Percentiles rank a stretch among this genome's conserved stretches.
Conservation (phyloP, 2,888 invertebrate genomes). For the Andricus quercusramuli region DNA sequence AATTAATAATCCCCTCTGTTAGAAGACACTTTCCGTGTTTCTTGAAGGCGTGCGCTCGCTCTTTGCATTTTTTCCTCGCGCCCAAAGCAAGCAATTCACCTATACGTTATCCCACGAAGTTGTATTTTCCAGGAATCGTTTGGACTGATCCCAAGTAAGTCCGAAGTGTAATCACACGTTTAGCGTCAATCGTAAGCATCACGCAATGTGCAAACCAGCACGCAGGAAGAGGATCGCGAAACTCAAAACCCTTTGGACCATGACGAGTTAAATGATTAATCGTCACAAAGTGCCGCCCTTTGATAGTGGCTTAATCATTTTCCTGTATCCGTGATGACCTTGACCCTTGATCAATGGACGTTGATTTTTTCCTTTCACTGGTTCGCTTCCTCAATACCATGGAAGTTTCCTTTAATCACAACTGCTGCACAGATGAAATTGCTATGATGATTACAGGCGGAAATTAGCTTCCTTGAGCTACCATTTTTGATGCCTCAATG, state of each 20-base stretch:
- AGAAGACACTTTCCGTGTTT: constrained; percentile 6
- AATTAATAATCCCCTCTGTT: background rate
- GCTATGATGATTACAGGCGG: background rate
- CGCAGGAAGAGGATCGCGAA: constrained; percentile 50
- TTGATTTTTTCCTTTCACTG: constrained; percentile 38
- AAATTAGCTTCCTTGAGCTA: background rate
- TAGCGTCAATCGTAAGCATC: constrained; percentile 66
- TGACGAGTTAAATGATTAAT: constrained; percentile 70
- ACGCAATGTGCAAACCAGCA: constrained; percentile 61
- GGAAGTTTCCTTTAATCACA: background rate
- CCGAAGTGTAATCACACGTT: constrained; percentile 68
- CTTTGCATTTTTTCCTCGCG: constrained; percentile 17
- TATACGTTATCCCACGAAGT: constrained; percentile 48
- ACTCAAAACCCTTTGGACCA: constrained; percentile 59
- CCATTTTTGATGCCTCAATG: background rate
- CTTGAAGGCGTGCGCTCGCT: background rate
- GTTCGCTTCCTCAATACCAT: constrained; percentile 2
- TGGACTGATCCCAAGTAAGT: constrained; percentile 53
- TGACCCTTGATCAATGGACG: constrained; percentile 63
- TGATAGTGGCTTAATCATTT: constrained; percentile 44
- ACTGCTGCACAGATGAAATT: background rate
- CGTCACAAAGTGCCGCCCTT: constrained; percentile 58
- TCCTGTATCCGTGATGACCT: constrained; percentile 59
- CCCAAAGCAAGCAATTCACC: constrained; percentile 43
- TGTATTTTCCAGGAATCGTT: constrained; percentile 65